Base-by-base conservation (phyloP, 1,140 invertebrate species). In the Calephelis virginiensis region DNA sequence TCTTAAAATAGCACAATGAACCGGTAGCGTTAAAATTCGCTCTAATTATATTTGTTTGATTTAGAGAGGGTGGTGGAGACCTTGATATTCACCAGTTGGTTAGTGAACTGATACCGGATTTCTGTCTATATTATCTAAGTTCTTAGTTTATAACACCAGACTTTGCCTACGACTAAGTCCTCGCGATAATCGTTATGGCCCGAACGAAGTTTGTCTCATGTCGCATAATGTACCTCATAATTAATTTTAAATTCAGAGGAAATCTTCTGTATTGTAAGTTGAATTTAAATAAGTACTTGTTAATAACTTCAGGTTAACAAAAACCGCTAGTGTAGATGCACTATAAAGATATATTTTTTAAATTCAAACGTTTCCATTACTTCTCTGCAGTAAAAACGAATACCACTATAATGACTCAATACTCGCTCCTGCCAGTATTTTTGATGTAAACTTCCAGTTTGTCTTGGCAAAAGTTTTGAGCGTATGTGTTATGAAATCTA, bases 11-110 rank as follows among this genome's bases (percentile, higher is more conserved):
- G 8, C 7, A 14, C 14, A 17, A 56, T 8, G 28, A 56, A 56
- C 17, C 53, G 53, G 53, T 56, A 56, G 53, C 11, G 17, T 11
- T 37, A 56, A 56, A 56, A 37, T 59, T 6, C 28, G 28, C 9
- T 59, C 53, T 12, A 59, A 59, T 37, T 59, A 59, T 59, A 59
- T 38, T 59, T 38, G 53, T 59, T 59, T 59, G 12, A 56, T 9
- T 8, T 59, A 37, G 53, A 59, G 53, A 59, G 53, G 17, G 53
- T 59, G 28, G 53, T 43, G 40, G 17, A 56, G 53, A 59, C 53
- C 53, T 59, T 59, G 53, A 59, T 59, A 59, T 38, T 59, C 53
- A 28, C 8, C 9, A 38, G 53, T 12, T 17, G 37, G 12, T 56
- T 59, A 37, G 53, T 14, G 17, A 28, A 10, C 13, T 28, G 17